A percentile compares a stretch with the other conserved stretches of the same genome.
These are phyloP conservation scores for Xiphias gladius DNA, from an alignment of 2,113 vertebrate species.

Conservation along the genomic window DNA sequence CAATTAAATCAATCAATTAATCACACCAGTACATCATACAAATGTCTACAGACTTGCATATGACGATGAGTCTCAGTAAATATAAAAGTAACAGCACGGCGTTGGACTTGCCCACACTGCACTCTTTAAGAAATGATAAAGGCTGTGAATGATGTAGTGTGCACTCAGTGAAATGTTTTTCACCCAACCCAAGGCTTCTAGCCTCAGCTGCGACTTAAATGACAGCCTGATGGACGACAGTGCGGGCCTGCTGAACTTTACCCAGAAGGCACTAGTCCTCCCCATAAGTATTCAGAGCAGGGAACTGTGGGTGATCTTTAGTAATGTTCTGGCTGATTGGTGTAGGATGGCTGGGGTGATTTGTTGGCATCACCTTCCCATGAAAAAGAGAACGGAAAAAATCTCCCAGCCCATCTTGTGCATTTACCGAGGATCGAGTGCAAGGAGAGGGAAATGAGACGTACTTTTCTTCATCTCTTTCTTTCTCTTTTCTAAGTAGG, in stretches of 20 bases:
- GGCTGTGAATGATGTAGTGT: constrained; percentile 24
- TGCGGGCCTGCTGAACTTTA: constrained; percentile 32
- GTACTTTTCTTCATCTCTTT: constrained; percentile 62
- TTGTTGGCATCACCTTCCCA: constrained; percentile 52
- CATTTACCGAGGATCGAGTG: constrained; percentile 52
- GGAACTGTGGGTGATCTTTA: constrained; percentile 63
- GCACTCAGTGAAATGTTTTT: constrained; percentile 32
- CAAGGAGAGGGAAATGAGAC: constrained; percentile 54
- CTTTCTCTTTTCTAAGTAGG: constrained; percentile 76
- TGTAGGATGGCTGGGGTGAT: constrained; percentile 51
- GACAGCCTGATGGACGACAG: constrained; percentile 39
- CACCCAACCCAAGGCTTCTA: constrained; percentile 17
- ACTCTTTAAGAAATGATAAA: not conserved
- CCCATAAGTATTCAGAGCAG: constrained; percentile 55
- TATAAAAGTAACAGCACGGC: not conserved
- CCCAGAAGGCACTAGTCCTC: constrained; percentile 8
- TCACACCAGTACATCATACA: not conserved
- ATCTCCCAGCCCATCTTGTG: constrained; percentile 28
- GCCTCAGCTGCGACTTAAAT: constrained; percentile 18
- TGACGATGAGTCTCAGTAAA: constrained; percentile 6
- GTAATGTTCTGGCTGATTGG: constrained; percentile 64
- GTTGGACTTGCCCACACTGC: not conserved
- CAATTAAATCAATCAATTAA: not conserved
- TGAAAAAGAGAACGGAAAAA: constrained; percentile 21
- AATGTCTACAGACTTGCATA: not conserved